Conservation (phyloP, 2,888 invertebrate species). For the Cheilosia impressa region DNA sequence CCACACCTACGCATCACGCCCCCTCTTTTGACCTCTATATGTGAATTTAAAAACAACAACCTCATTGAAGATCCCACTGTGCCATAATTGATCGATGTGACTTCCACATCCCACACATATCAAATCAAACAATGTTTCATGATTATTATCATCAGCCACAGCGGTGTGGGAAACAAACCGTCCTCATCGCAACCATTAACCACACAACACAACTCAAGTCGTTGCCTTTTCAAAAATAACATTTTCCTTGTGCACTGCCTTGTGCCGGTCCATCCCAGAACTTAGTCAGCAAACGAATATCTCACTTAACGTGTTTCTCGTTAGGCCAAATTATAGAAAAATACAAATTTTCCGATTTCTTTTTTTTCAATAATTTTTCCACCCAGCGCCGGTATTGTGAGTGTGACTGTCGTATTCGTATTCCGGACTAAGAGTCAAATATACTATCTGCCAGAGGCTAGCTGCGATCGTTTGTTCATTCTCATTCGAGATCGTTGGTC, state of each 20-base stretch:
- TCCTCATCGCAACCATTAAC: constrained; percentile 58
- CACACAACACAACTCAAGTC: constrained; percentile 46
- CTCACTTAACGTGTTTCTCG: constrained; percentile 49
- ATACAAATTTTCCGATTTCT: constrained; percentile 37
- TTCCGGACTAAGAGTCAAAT: not conserved
- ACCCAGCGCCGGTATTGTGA: not conserved
- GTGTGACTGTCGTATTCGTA: constrained; percentile 17
- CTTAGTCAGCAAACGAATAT: constrained; percentile 46
- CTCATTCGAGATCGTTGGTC: constrained; percentile 38
- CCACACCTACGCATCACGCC: not conserved
- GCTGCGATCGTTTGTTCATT: constrained; percentile 31
- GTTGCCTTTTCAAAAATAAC: constrained; percentile 58
- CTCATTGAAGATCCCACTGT: constrained; percentile 29
- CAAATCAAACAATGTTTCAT: constrained; percentile 40
- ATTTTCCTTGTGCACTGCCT: constrained; percentile 7
- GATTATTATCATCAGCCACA: constrained; percentile 22
- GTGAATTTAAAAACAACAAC: not conserved
- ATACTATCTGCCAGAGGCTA: constrained; percentile 22
- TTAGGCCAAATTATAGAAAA: constrained; percentile 47
- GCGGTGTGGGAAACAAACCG: constrained; percentile 24
- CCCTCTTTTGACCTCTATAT: constrained; percentile 3
- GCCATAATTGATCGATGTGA: constrained; percentile 51
- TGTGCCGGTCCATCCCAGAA: constrained; percentile 17
- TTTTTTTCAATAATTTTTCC: too few relatives aligned
- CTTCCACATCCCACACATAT: constrained; percentile 38